Conservation (phyloP, 1,140 invertebrate species). For the Drosophila erecta region DNA sequence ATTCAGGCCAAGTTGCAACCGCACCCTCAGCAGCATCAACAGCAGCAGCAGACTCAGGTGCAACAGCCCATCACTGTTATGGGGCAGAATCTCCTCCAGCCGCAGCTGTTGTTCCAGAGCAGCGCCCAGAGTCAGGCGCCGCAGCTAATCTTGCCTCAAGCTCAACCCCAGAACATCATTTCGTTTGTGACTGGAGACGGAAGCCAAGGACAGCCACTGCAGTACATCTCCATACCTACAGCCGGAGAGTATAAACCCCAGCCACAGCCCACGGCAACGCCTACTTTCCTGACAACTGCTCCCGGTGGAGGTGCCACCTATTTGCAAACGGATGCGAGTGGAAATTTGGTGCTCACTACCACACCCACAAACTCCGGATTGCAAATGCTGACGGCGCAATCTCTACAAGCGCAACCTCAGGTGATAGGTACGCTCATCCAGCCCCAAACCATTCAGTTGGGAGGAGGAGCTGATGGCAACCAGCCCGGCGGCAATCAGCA, state of each 20-base stretch:
- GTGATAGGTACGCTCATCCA: constrained; percentile 87
- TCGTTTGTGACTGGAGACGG: constrained; percentile 79
- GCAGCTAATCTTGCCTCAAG: constrained; percentile 69
- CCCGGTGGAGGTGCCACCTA: constrained; percentile 60
- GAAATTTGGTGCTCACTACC: constrained; percentile 76
- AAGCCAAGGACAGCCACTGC: constrained; percentile 66
- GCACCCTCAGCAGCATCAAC: constrained; percentile 49
- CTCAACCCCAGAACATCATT: constrained; percentile 77
- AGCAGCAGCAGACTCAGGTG: constrained; percentile 42
- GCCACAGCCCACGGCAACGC: constrained; percentile 46
- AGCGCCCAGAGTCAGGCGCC: constrained; percentile 57
- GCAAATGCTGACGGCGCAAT: constrained; percentile 68
- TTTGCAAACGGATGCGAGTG: constrained; percentile 79
- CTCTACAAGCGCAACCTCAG: constrained; percentile 49
- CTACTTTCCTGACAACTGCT: constrained; percentile 65
- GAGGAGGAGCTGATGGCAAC: constrained; percentile 77
- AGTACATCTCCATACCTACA: constrained; percentile 80
- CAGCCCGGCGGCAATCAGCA: constrained; percentile 85
- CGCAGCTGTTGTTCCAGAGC: constrained; percentile 69
- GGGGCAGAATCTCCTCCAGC: constrained; percentile 76
- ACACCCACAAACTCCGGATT: constrained; percentile 59
- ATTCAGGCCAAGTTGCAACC: constrained; percentile 73
- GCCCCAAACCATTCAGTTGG: constrained; percentile 86
- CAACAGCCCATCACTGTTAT: constrained; percentile 56
- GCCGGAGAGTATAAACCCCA: constrained; percentile 73